Percentiles rank a stretch among this genome's conserved stretches.
phyloP scores from a whole-genome alignment of 2,888 invertebrate genomes.

The Microctonus brassicae region DNA sequence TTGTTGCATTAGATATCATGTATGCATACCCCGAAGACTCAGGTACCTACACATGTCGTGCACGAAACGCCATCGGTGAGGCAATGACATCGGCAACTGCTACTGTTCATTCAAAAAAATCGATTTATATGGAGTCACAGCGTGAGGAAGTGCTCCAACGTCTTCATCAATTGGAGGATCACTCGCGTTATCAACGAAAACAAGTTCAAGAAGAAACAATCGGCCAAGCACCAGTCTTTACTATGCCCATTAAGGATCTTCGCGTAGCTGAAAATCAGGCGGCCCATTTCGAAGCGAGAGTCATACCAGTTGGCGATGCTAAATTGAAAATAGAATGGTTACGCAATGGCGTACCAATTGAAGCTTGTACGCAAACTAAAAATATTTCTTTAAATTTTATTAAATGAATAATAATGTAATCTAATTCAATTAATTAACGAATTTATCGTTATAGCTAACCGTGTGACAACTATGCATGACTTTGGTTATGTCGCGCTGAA shows the following conservation, averaged over 20 bases:
- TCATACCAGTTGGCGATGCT: constrained; percentile 95
- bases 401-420: no score
- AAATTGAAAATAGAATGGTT: constrained; percentile 94
- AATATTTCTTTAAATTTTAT: no score
- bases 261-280: constrained; percentile 91
- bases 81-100: constrained; percentile 93
- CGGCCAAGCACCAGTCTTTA: constrained; percentile 92
- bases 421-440: constrained; percentile 13
- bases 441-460: constrained; percentile 77
- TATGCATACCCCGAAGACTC: constrained; percentile 96
- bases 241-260: constrained; percentile 89
- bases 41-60: constrained; percentile 95
- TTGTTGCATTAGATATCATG: constrained; percentile 95
- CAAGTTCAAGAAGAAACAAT: constrained; percentile 83
- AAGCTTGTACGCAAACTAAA: constrained; percentile 79
- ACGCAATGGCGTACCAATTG: constrained; percentile 90
- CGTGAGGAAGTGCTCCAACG: constrained; percentile 88
- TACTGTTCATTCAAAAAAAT: constrained; percentile 83
- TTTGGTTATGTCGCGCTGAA: constrained; percentile 97
- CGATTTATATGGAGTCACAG: constrained; percentile 89
- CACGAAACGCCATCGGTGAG: constrained; percentile 91
- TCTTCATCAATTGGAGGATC: constrained; percentile 85
- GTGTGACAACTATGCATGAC: constrained; percentile 95
- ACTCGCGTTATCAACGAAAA: constrained; percentile 81
- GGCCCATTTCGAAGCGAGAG: constrained; percentile 92